These are phyloP conservation scores for Gasterosteus nipponicus DNA, from an alignment of 2,113 vertebrate species.

Conservation along the genomic window DNA sequence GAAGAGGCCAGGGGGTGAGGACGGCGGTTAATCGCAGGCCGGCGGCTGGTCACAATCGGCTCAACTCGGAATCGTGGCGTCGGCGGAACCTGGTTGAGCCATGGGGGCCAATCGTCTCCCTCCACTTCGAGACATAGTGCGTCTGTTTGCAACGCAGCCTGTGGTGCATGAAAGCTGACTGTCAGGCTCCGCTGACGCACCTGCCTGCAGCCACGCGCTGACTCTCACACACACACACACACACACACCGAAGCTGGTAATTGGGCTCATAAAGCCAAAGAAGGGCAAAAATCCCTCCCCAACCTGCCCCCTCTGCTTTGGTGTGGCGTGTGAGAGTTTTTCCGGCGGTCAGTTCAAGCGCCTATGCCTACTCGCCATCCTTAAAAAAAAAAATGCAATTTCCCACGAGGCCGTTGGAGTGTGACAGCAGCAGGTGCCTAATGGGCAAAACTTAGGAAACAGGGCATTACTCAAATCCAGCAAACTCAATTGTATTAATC, in stretches of 20 bases:
- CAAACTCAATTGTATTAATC: slow-evolving; percentile 83
- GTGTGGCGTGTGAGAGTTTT: slow-evolving; percentile 38
- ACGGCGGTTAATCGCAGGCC: slow-evolving; percentile 29
- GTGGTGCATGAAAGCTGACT: slow-evolving; percentile 77
- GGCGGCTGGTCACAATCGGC: slow-evolving; percentile 44
- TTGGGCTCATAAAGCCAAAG: slow-evolving; percentile 68
- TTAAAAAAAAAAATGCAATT: slow-evolving; percentile 69
- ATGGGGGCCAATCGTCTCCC: slow-evolving; percentile 61
- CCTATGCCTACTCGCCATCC: slow-evolving; percentile 45
- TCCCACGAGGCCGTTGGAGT: slow-evolving; percentile 63
- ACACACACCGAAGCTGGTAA: slow-evolving; percentile 58
- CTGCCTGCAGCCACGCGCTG: slow-evolving; percentile 46
- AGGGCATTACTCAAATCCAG: slow-evolving; percentile 76
- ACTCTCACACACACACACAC: slow-evolving; percentile 26
- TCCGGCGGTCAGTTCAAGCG: slow-evolving; percentile 58
- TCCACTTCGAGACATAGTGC: slow-evolving; percentile 46
- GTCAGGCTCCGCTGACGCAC: slow-evolving; percentile 73
- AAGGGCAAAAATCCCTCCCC: slow-evolving; percentile 59
- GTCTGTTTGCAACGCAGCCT: slow-evolving; percentile 61
- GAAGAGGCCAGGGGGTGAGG: slow-evolving; percentile 19
- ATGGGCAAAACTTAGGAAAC: slow-evolving; percentile 77
- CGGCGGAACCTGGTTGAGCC: slow-evolving; percentile 45
- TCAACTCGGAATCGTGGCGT: slow-evolving; percentile 35
- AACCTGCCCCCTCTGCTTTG: slow-evolving; percentile 57
- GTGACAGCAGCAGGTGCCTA: slow-evolving; percentile 78